Base-by-base conservation (phyloP, 2,113 vertebrate species). In the Datnioides undecimradiatus region DNA sequence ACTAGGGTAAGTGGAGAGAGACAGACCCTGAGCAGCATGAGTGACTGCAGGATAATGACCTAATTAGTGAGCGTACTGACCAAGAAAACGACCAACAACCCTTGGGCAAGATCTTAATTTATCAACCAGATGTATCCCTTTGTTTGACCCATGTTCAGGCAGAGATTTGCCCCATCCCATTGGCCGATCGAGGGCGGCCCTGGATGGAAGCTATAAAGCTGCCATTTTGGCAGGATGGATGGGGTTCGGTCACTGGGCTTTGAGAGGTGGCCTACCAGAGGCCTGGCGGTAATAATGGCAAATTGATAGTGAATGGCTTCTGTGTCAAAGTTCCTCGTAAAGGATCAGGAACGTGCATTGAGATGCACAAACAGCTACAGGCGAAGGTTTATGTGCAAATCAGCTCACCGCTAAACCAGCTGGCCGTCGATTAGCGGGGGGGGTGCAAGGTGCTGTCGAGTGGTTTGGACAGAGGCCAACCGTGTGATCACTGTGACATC, bases 181-280 rank as follows among this genome's bases (percentile, higher is more conserved):
- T 66, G 65, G 80, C 55, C n/a, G 6, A 69, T 38, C 2, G 43
- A 76, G 64, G 73, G 48, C 45, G 8, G 41, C 67, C 45, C 63
- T 76, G 82, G 79, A 73, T 69, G 27, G 48, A 74, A 70, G 76
- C 87, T 58, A 75, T 93, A 91, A 91, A 93, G 60, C 87, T 92
- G 91, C 87, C 90, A 91, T 77, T 88, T 86, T 71, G 49, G 55
- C 76, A 90, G 86, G 87, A 92, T 86, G 86, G 85, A 91, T 90
- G 86, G 48, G 63, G 67, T 40, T 17, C 10, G 19, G 66, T 66
- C 57, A 48, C 48, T 57, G 33, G 73, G 33, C 72, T 38, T 41
- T 71, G 60, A 85, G 71, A 72, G 79, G 62, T 78, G 76, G 64
- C 49, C 77, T 80, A 23, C 48, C 57, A 65, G 67, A 73, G 68